Evolutionary conservation across 2,113 vertebrate species (phyloP).

Genomic region (Neogobius melanostomus): DNA sequence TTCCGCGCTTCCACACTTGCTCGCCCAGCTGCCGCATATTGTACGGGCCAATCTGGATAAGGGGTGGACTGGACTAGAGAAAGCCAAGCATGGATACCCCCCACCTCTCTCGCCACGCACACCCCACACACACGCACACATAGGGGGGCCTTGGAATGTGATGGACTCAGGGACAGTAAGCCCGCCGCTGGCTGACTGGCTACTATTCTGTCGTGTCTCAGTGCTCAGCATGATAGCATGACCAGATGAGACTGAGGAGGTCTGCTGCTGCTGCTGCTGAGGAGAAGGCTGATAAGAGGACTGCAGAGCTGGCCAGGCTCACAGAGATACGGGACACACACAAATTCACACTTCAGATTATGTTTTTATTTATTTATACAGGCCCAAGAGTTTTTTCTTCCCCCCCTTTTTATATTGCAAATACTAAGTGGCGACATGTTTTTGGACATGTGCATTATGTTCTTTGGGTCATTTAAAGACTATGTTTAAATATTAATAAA

Average conservation of each 20-base stretch:
- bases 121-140: background rate
- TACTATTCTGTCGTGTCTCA: constrained; percentile 65
- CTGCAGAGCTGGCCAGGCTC: constrained; percentile 55
- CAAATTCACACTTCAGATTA: constrained; percentile 26
- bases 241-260: constrained; percentile 62
- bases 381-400: constrained; percentile 13
- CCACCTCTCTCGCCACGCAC: background rate
- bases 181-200: constrained; percentile 58
- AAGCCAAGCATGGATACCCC: constrained; percentile 11
- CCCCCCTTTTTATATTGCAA: background rate
- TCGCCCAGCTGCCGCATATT: constrained; percentile 66
- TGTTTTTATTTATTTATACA: constrained; percentile 14
- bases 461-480: too few species aligned
- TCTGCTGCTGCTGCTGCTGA: constrained; percentile 27
- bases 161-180: constrained; percentile 61
- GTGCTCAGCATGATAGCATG: constrained; percentile 71
- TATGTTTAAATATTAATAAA: too few species aligned
- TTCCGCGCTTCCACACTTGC: constrained; percentile 62
- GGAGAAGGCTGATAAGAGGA: constrained; percentile 69
- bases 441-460: too few species aligned
- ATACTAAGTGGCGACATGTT: background rate
- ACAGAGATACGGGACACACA: constrained; percentile 49
- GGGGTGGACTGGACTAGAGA: constrained; percentile 55
- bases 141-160: constrained; percentile 39
- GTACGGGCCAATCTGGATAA: constrained; percentile 64